Base-by-base conservation (phyloP, 2,888 invertebrate genomes). In the Brachypterus glaber region DNA sequence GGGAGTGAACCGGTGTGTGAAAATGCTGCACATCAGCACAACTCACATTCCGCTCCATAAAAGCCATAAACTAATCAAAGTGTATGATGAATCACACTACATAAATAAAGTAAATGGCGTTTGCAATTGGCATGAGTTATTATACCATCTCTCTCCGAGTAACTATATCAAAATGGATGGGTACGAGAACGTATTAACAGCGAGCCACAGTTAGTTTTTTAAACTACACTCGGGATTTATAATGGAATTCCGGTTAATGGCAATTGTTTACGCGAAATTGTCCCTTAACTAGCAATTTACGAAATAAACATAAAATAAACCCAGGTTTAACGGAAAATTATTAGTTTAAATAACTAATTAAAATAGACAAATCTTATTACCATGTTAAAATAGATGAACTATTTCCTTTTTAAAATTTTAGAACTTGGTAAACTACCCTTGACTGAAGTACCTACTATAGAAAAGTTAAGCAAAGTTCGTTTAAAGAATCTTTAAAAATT, bases 51-150 rank as follows among this genome's bases (percentile, higher is more conserved):
- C 63, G 57, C 61, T 51, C 63, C 63, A 63, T 63, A 64, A 63
- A 65, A 62, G 63, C 66, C 63, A 65, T 67, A 66, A 67, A 66
- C 67, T 64, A 66, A 66, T 67, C 66, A 67, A 66, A 66, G 61
- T 61, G 61, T 57, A 64, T 67, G 67, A 67, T 67, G 65, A 65
- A 67, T 66, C 61, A 63, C 62, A 56, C 59, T 55, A 63, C 66
- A 67, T 67, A 67, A 67, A 67, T 66, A 67, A 66, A 65, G 64
- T 64, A 64, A 64, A 65, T 64, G 63, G 65, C 65, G 62, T 63
- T 64, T 65, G 66, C 63, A 64, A 65, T 65, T 66, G 66, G 64
- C 66, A 62, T 64, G 64, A 65, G 62, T 65, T 65, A 65, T 65
- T 64, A 65, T 64, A 60, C 64, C 62, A 63, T 63, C 63, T 63